These are phyloP conservation scores for Scaptomyza cyrtandrae DNA, from an alignment of 2,888 invertebrate genomes.

Conservation along the genomic window DNA sequence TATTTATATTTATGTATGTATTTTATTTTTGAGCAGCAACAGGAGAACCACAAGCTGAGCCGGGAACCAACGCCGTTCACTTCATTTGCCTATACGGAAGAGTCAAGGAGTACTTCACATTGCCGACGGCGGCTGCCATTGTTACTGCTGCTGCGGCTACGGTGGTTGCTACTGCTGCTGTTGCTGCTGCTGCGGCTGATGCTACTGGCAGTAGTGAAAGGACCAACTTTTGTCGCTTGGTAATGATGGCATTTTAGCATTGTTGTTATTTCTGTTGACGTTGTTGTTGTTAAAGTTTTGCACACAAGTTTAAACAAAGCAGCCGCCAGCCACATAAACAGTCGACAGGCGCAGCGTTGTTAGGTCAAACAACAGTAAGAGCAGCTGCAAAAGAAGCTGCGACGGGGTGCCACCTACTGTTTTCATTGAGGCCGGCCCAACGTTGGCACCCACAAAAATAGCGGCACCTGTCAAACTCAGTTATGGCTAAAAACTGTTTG, in stretches of 20 bases:
- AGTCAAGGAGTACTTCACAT: constrained; percentile 74
- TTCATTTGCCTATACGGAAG: constrained; percentile 77
- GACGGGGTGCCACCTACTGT: constrained; percentile 35
- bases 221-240: constrained; percentile 80
- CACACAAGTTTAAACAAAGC: constrained; percentile 80
- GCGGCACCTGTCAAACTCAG: constrained; percentile 58
- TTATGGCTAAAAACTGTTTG: constrained; percentile 32
- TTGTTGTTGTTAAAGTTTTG: constrained; percentile 73
- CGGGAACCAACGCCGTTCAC: constrained; percentile 62
- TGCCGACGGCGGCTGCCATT: constrained; percentile 53
- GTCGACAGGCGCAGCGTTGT: constrained; percentile 74
- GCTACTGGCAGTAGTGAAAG: constrained; percentile 55
- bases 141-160: constrained; percentile 58
- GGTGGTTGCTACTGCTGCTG: constrained; percentile 25
- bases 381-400: constrained; percentile 53
- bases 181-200: constrained; percentile 15
- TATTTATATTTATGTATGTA: constrained; percentile 40
- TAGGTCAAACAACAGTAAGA: constrained; percentile 69
- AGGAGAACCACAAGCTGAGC: constrained; percentile 32
- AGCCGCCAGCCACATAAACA: constrained; percentile 79
- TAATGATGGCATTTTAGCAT: constrained; percentile 80
- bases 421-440: constrained; percentile 27
- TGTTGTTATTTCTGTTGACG: constrained; percentile 58
- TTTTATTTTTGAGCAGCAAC: constrained; percentile 61
- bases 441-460: constrained; percentile 63